Evolutionary conservation across 1,140 invertebrate species (phyloP).

Genomic region (Muscidifurax raptorellus): DNA sequence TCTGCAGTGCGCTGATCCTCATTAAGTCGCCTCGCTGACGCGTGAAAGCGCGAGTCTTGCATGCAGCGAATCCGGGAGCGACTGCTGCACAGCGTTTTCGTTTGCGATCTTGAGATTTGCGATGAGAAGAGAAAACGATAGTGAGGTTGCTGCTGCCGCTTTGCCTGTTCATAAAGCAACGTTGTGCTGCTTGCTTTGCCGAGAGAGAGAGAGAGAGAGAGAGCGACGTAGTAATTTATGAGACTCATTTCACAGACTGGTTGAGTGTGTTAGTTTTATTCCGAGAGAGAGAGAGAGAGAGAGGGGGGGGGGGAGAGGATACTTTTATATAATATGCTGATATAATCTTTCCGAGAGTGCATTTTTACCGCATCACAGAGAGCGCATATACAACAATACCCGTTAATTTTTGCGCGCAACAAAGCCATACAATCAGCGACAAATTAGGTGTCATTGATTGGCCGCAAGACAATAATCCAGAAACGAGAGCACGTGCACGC

Average conservation of each 20-base stretch:
- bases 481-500: not conserved
- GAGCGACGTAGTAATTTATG: not conserved
- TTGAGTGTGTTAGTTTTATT: not conserved
- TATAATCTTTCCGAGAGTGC: too few species aligned
- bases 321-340: not conserved
- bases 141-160: not conserved
- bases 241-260: not conserved
- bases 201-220: too few species aligned
- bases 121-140: not conserved
- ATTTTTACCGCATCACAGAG: not conserved
- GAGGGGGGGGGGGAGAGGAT: too few species aligned
- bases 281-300: not conserved
- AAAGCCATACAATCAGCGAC: not conserved
- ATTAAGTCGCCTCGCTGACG: conserved; percentile 49
- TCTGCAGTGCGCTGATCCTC: conserved; percentile 22
- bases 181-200: too few species aligned
- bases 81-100: too few species aligned
- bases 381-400: not conserved
- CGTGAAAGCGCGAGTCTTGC: not conserved
- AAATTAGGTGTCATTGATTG: conserved; percentile 10
- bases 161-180: too few species aligned
- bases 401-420: not conserved
- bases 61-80: conserved; percentile 15
- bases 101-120: not conserved
- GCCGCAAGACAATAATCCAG: not conserved